These are phyloP conservation scores for Eupithecia subfuscata DNA, from an alignment of 2,888 invertebrate species.

Conservation along the genomic window DNA sequence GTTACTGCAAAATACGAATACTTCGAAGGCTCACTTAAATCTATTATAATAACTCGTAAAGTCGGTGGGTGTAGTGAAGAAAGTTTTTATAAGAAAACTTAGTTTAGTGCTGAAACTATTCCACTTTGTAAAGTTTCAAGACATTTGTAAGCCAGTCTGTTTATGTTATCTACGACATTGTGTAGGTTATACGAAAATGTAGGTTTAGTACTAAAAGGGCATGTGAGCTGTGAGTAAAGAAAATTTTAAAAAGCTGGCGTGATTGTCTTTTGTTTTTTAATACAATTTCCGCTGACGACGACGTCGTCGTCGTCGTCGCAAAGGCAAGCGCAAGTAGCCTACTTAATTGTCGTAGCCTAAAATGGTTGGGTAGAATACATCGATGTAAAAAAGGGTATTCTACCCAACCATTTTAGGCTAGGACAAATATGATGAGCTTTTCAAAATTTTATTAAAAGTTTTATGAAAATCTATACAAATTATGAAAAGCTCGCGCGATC, in stretches of 20 bases:
- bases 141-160: not conserved
- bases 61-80: slow-evolving; percentile 10
- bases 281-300: too few relatives aligned
- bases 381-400: too few relatives aligned
- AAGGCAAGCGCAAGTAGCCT: too few relatives aligned
- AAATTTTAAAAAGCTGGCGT: too few relatives aligned
- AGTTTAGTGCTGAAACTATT: slow-evolving; percentile 27
- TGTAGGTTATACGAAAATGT: slow-evolving; percentile 1
- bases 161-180: not conserved
- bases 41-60: slow-evolving; percentile 15
- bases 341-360: not conserved
- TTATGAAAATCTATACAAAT: too few relatives aligned
- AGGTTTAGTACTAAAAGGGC: not conserved
- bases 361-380: not conserved
- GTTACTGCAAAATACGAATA: slow-evolving; percentile 8
- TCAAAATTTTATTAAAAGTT: too few relatives aligned
- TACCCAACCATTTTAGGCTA: too few relatives aligned
- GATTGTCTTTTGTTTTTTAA: too few relatives aligned
- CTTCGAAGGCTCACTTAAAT: slow-evolving; percentile 1
- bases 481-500: too few relatives aligned
- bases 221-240: too few relatives aligned
- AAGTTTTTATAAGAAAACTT: slow-evolving; percentile 35
- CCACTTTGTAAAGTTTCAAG: slow-evolving; percentile 11
- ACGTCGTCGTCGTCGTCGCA: too few relatives aligned
- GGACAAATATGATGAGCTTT: too few relatives aligned